Evolutionary conservation across 2,113 vertebrate species (phyloP), one percentile per base, ranked within the genome.

Genomic region (Dipodomys spectabilis): DNA sequence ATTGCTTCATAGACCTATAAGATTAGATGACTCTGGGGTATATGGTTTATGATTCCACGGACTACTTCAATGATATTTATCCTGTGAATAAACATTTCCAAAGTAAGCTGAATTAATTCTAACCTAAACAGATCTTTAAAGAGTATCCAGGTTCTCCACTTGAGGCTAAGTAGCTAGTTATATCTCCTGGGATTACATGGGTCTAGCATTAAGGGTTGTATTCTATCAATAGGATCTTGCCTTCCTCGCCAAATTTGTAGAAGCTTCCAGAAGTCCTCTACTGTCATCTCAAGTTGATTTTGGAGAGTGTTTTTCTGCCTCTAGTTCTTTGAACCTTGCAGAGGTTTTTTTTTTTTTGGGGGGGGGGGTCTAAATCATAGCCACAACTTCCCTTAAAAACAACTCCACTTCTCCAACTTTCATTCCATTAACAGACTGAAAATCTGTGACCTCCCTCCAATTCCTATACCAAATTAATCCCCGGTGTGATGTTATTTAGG

Each of bases 11-110:
- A 18, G 27, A 81, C 32, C 30, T 35, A 10, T 28, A n/a, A 27
- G 44, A 6, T 57, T 39, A 12, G 28, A 39, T 27, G 49, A 60
- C 4, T 45, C n/a, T 25, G 20, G 30, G 25, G 13, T 19, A 13
- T 39, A 16, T 20, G 67, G 49, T 53, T 68, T 77, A 19, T 39
- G 23, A 28, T 77, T 57, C 53, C 19, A 5, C 2, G 49, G n/a
- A 27, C 68, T 53, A 22, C 65, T 49, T 88, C 72, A 64, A n/a
- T 30, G 19, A 62, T 49, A 12, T 72, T 44, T 88, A 39, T 86
- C 39, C 60, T n/a, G 71, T 60, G 86, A 67, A 71, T 19, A 82
- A 80, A 74, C 10, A 32, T 94, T 93, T 85, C 65, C n/a, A n/a
- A 75, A 72, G 73, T 67, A 64, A 28, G 35, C 20, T 67, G 69